Conservation (phyloP, 2,113 vertebrate genomes). For the Gnathonemus echidnorhynchus region DNA sequence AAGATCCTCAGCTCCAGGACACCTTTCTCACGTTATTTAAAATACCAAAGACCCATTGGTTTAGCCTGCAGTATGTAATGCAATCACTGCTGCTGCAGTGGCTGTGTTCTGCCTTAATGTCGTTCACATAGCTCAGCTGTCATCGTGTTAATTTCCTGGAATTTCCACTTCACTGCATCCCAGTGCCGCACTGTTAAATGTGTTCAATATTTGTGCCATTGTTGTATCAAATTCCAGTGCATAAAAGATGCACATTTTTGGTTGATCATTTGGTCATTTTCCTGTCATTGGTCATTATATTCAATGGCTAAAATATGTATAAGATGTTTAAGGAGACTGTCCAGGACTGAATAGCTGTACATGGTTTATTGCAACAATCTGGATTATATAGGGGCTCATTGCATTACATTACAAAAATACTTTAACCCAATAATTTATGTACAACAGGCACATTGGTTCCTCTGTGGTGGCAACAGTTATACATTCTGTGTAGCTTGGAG, state of each 20-base stretch:
- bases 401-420: constrained; percentile 28
- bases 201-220: not conserved
- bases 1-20: not conserved
- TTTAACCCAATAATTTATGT: constrained; percentile 18
- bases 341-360: constrained; percentile 16
- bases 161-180: not conserved
- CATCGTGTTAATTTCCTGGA: not conserved
- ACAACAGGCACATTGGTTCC: constrained; percentile 12
- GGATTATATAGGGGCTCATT: constrained; percentile 15
- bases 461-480: not conserved
- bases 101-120: not conserved
- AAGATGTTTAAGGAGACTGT: not conserved
- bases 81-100: not conserved
- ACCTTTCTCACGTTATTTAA: not conserved
- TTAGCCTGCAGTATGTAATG: not conserved
- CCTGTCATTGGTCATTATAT: not conserved
- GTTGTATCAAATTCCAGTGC: not conserved
- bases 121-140: not conserved
- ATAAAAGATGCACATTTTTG: not conserved
- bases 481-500: not conserved
- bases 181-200: not conserved
- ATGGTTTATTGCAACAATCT: constrained; percentile 34
- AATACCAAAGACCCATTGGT: not conserved
- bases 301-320: not conserved
- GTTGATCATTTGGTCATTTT: not conserved